phyloP scores from a whole-genome alignment of 1,140 invertebrate genomes.

The Tetranychus urticae region DNA sequence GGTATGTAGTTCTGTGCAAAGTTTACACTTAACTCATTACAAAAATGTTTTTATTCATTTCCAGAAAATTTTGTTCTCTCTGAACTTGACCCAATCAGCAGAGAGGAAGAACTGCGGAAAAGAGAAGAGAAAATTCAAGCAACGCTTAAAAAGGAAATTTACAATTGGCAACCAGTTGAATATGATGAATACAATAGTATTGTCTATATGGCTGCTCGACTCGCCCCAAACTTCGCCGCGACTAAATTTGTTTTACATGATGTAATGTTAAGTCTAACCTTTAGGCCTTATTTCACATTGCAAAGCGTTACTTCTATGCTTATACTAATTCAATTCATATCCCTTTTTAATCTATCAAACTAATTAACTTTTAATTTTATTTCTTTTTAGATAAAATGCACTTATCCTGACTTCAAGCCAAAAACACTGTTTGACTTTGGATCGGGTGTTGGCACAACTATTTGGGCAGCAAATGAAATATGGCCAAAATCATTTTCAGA shows the following conservation, averaged over 20 bases:
- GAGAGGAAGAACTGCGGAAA: not conserved
- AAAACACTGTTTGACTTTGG: constrained; percentile 64
- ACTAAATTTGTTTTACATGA: constrained; percentile 44
- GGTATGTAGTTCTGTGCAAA: not conserved
- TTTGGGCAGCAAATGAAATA: constrained; percentile 44
- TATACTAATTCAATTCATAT: not conserved
- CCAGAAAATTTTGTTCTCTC: not conserved
- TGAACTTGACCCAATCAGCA: not conserved
- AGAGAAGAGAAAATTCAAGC: not conserved
- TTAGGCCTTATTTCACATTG: too few relatives aligned
- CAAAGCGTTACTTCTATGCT: not conserved
- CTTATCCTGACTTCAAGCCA: constrained; percentile 41
- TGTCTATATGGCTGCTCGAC: constrained; percentile 40
- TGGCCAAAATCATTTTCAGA: constrained; percentile 48
- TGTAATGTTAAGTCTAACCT: constrained; percentile 22
- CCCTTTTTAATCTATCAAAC: not conserved
- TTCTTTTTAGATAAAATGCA: constrained; percentile 11
- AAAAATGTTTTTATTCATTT: too few relatives aligned
- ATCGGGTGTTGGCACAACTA: constrained; percentile 55
- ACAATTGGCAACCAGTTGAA: not conserved
- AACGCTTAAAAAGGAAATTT: not conserved
- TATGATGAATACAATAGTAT: constrained; percentile 35
- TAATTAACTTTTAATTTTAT: not conserved
- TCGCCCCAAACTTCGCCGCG: constrained; percentile 46
- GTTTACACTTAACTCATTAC: too few relatives aligned